Evolutionary conservation across 2,113 vertebrate species (phyloP).

Genomic region (Chionodraco myersi): DNA sequence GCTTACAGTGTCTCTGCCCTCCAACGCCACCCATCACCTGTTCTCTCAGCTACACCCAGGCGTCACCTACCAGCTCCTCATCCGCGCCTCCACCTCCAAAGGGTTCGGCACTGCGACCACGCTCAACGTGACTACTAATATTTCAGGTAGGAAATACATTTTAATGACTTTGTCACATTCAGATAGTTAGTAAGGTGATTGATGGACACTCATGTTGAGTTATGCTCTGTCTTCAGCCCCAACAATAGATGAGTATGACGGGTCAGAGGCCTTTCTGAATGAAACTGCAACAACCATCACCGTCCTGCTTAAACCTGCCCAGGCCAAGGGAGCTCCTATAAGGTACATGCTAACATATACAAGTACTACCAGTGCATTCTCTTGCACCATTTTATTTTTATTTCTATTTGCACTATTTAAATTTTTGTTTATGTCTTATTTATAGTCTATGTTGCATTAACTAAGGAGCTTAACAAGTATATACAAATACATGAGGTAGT

Average conservation of each 20-base stretch:
- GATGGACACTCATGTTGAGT: not conserved
- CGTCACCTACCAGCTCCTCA: slow-evolving; percentile 95
- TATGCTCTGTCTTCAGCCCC: slow-evolving; percentile 84
- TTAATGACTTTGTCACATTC: not conserved
- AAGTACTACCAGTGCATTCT: not conserved
- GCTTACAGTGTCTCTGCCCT: slow-evolving; percentile 90
- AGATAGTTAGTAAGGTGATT: not conserved
- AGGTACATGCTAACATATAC: slow-evolving; percentile 81
- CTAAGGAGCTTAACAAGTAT: no score
- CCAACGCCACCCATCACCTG: slow-evolving; percentile 92
- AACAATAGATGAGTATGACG: slow-evolving; percentile 96
- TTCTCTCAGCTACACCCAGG: slow-evolving; percentile 95
- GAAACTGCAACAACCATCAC: slow-evolving; percentile 99
- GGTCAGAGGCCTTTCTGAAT: slow-evolving; percentile 93
- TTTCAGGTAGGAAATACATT: slow-evolving; percentile 88
- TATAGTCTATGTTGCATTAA: no score
- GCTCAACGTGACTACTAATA: slow-evolving; percentile 96
- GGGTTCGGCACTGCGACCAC: slow-evolving; percentile 93
- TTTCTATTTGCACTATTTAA: no score
- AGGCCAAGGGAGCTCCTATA: slow-evolving; percentile 98
- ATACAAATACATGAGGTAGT: not conserved
- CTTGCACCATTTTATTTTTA: no score
- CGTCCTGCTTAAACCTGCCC: slow-evolving; percentile 95
- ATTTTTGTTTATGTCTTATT: no score
- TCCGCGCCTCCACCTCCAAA: slow-evolving; percentile 95